These are phyloP conservation scores for Lampris incognitus DNA, from an alignment of 2,113 vertebrate species.

Conservation along the genomic window DNA sequence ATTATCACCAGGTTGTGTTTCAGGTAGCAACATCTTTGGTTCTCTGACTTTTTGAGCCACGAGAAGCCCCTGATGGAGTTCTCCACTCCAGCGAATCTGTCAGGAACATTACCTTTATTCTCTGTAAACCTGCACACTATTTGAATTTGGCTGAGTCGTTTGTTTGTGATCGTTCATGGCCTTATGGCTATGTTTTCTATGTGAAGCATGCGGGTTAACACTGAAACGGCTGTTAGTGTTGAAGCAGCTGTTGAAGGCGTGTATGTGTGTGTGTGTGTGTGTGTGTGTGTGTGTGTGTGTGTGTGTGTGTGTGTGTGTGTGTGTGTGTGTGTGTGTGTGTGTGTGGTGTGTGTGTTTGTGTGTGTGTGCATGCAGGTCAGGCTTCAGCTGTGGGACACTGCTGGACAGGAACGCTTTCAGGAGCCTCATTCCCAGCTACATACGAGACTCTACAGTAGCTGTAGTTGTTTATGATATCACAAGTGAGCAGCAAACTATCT, in stretches of 20 bases:
- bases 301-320: neutral
- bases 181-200: conserved; percentile 6
- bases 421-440: conserved; percentile 81
- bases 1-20: conserved; percentile 71
- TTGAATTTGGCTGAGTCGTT: conserved; percentile 57
- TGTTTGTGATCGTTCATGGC: conserved; percentile 32
- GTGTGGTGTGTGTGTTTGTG: conserved; percentile 27
- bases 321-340: conserved; percentile 2
- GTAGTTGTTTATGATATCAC: conserved; percentile 82
- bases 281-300: conserved; percentile 7
- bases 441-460: conserved; percentile 79
- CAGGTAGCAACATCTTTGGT: conserved; percentile 39
- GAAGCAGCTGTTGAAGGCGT: neutral
- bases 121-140: conserved; percentile 43
- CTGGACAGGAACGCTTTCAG: conserved; percentile 81
- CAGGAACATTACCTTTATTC: conserved; percentile 40
- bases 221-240: conserved; percentile 8
- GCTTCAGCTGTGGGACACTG: conserved; percentile 81
- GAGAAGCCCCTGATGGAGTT: conserved; percentile 52
- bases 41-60: conserved; percentile 39
- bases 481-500: conserved; percentile 60
- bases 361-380: conserved; percentile 63
- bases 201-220: conserved; percentile 19
- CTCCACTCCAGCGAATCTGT: conserved; percentile 55
- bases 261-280: neutral